These are phyloP conservation scores for Serrognathus titanus DNA, from an alignment of 2,888 invertebrate species.

Conservation along the genomic window DNA sequence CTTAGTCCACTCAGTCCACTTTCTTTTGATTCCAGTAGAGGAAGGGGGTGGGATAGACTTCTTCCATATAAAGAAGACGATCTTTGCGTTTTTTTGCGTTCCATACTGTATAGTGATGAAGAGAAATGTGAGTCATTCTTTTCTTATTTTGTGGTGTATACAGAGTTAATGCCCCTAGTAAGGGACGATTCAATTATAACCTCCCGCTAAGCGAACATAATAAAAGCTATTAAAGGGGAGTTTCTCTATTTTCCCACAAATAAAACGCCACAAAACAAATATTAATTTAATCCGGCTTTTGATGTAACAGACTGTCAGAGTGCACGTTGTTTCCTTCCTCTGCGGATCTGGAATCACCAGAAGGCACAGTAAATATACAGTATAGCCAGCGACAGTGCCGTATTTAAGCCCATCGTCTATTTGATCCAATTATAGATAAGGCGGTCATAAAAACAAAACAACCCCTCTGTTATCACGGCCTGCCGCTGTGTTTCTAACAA, in stretches of 20 bases:
- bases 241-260: not conserved
- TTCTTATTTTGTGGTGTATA: too few relatives aligned
- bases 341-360: slow-evolving; percentile 1
- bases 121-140: too few relatives aligned
- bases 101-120: too few relatives aligned
- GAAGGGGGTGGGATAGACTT: too few relatives aligned
- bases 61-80: too few relatives aligned
- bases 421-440: slow-evolving; percentile 44
- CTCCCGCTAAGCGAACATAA: too few relatives aligned
- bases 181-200: too few relatives aligned
- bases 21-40: too few relatives aligned
- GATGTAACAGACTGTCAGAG: not conserved
- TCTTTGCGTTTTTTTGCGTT: too few relatives aligned
- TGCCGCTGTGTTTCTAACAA: slow-evolving; percentile 34
- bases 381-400: slow-evolving; percentile 1
- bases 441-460: slow-evolving; percentile 39
- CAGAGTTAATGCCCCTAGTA: too few relatives aligned
- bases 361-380: not conserved
- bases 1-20: too few relatives aligned
- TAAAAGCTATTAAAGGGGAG: too few relatives aligned
- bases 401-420: slow-evolving; percentile 31
- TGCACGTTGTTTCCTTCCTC: not conserved
- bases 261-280: not conserved
- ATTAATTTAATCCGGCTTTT: not conserved
- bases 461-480: slow-evolving; percentile 32